These are phyloP conservation scores for Ciconia nigra DNA, from an alignment of 2,797 vertebrate species.

Conservation along the genomic window DNA sequence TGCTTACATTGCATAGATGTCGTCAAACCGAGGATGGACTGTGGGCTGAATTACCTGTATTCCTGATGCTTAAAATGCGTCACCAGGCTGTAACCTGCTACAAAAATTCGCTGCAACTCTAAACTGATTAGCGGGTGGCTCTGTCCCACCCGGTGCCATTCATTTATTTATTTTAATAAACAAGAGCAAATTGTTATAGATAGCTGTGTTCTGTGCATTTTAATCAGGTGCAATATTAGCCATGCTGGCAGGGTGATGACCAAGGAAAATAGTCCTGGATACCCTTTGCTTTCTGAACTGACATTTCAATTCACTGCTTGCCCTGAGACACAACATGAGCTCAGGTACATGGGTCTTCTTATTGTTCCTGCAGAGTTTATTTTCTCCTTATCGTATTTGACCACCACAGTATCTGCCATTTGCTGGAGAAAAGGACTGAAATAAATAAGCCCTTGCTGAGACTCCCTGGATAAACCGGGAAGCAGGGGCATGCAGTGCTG, in stretches of 20 bases:
- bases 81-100: neutral
- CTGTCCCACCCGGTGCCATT: neutral
- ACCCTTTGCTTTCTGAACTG: neutral
- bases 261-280: neutral
- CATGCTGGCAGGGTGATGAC: neutral
- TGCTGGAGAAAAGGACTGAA: neutral
- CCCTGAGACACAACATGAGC: neutral
- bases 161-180: neutral
- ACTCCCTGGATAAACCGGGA: neutral
- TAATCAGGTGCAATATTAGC: neutral
- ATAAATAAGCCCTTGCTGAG: neutral
- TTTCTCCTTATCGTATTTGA: neutral
- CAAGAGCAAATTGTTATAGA: neutral
- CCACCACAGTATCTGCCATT: neutral
- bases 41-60: neutral
- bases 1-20: neutral
- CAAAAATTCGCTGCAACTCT: neutral
- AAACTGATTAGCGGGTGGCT: neutral
- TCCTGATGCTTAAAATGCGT: neutral
- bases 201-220: neutral
- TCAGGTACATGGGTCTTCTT: neutral
- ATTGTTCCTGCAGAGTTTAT: neutral
- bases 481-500: fast-evolving
- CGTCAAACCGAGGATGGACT: neutral
- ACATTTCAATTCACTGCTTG: neutral